Base-by-base conservation (phyloP, 2,888 invertebrate genomes). In the Opisthograptis luteolata region DNA sequence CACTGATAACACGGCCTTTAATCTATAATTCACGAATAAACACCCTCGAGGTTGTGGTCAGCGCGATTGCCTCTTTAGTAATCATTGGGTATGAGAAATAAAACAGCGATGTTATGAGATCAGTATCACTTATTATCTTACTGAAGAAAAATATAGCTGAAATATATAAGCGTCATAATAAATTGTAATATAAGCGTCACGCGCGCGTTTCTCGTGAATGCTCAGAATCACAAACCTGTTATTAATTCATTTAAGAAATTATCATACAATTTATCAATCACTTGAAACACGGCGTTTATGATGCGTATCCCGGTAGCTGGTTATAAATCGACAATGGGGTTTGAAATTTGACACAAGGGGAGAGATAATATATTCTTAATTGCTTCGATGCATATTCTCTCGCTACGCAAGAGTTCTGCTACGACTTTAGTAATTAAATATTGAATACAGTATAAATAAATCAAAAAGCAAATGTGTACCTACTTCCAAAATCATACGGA, bases 1-100 rank as follows among this genome's bases (percentile, higher is more conserved):
- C 49, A 55, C 51, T 53, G 53, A 53, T 53, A 48, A 53, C 43
- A 25, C 41, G 34, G 32, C 43, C 44, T 50, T 44, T 44, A 44
- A 44, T 50, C 37, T 50, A 50, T 50, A 44, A 50, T 44, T 50
- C 44, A 50, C 22, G 43, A 27, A 28, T 20, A 39, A 50, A 43
- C 45, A 46, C 51, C 27, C 32, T 17, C n/a, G 35, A 19, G 43
- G 34, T 10, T 32, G 10, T 25, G 32, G 27, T 36, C 51, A 46
- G 30, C 37, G 15, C 25, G 35, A 45, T 45, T 36, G 25, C 40
- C 37, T 28, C 28, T 39, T 49, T 34, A 28, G 34, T 35, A 50
- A 50, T 50, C 49, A 50, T 44, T 34, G 28, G 17, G 17, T 44
- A 22, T 30, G 34, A 39, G 50, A 39, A 20, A 43, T 49, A 39